Conservation (phyloP, 2,888 invertebrate genomes). For the Serripes groenlandicus region DNA sequence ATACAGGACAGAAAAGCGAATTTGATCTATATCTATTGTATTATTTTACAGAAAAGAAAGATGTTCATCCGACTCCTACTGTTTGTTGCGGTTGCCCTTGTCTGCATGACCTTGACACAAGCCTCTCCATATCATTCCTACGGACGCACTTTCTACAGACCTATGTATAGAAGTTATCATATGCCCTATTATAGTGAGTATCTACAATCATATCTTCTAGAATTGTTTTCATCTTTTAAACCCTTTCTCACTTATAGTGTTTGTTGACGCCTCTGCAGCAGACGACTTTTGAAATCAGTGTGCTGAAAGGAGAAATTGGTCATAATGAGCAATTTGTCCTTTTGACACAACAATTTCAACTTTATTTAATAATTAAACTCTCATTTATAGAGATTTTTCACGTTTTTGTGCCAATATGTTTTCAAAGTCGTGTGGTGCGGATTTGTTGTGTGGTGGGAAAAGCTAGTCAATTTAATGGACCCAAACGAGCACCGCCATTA, state of each 20-base stretch:
- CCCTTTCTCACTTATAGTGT: background rate
- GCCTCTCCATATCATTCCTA: background rate
- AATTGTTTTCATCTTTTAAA: background rate
- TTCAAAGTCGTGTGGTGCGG: background rate
- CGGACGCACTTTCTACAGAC: background rate
- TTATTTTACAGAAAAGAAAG: background rate
- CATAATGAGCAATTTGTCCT: background rate
- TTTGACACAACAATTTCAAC: background rate
- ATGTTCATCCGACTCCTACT: background rate
- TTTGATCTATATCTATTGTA: background rate
- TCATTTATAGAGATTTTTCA: no score
- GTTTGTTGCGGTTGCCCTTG: background rate
- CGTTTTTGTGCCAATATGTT: no score
- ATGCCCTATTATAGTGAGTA: background rate
- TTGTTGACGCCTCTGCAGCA: background rate
- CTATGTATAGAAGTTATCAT: constrained; percentile 7
- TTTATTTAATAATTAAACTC: background rate
- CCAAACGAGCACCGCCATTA: no score
- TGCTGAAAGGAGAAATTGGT: background rate
- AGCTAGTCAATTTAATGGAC: no score
- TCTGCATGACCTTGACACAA: background rate
- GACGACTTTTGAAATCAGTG: background rate
- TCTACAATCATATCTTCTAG: background rate
- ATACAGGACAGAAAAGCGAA: background rate
- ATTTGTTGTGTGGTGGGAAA: background rate